These are phyloP conservation scores for Vesta saturnalis DNA, from an alignment of 2,888 invertebrate species.

Conservation along the genomic window DNA sequence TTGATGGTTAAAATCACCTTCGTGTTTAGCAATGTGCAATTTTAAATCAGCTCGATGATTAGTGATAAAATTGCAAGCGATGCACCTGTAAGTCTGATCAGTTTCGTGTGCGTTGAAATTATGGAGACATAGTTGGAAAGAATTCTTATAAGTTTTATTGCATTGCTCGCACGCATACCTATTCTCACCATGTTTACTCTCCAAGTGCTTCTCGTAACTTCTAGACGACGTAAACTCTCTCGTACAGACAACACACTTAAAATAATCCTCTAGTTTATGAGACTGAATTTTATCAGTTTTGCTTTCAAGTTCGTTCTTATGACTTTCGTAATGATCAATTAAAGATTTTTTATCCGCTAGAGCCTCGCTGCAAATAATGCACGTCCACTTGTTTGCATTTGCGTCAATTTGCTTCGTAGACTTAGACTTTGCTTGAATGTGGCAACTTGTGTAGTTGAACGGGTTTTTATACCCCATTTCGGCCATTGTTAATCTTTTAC, in stretches of 20 bases:
- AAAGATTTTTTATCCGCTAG: constrained; percentile 38
- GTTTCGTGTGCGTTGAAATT: constrained; percentile 40
- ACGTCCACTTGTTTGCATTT: constrained; percentile 40
- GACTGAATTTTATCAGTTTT: not conserved
- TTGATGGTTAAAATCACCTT: constrained; percentile 21
- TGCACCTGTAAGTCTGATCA: constrained; percentile 40
- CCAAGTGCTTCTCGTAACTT: constrained; percentile 52
- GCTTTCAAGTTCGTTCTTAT: constrained; percentile 41
- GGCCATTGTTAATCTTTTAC: not conserved
- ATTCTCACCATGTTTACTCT: constrained; percentile 44
- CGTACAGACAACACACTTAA: constrained; percentile 47
- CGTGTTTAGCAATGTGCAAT: constrained; percentile 55
- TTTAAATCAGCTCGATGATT: not conserved
- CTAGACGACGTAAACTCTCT: constrained; percentile 50
- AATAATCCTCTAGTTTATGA: constrained; percentile 35
- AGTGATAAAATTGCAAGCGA: constrained; percentile 38
- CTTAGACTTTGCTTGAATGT: constrained; percentile 10
- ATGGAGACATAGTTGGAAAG: constrained; percentile 44
- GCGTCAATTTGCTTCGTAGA: constrained; percentile 22
- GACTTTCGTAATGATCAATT: constrained; percentile 45
- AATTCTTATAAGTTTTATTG: constrained; percentile 49
- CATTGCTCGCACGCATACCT: constrained; percentile 41
- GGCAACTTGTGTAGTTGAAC: constrained; percentile 35
- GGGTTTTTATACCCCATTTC: constrained; percentile 41
- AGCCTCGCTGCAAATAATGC: constrained; percentile 43